Evolutionary conservation across 2,797 vertebrate genomes (phyloP).

Genomic region (Champsocephalus esox): DNA sequence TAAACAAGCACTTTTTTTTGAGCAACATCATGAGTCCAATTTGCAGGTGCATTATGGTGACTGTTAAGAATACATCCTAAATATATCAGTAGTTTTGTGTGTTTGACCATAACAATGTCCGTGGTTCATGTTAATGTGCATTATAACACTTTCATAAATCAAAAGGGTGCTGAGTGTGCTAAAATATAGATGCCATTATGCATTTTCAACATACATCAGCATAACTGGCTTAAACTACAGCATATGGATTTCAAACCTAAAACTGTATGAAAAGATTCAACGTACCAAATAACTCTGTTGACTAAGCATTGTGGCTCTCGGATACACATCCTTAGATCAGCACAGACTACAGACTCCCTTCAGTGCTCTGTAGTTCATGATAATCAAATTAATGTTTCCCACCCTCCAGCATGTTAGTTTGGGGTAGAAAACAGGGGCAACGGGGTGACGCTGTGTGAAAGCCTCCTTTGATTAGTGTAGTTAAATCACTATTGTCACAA

Average conservation of each 20-base stretch:
- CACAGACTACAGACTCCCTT: conserved; percentile 21
- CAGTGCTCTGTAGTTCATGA: conserved; percentile 33
- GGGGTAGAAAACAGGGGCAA: conserved; percentile 31
- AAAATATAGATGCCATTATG: background rate
- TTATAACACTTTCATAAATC: background rate
- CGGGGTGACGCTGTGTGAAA: conserved; percentile 25
- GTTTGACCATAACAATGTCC: conserved; percentile 11
- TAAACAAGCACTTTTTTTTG: conserved; percentile 34
- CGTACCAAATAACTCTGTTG: conserved; percentile 12
- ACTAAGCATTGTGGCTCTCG: conserved; percentile 12
- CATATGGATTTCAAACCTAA: conserved; percentile 10
- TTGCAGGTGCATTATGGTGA: conserved; percentile 19
- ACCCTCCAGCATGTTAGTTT: conserved; percentile 41
- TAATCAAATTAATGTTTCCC: conserved; percentile 56
- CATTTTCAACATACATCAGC: background rate
- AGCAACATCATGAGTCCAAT: conserved; percentile 32
- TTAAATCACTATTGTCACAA: conserved; percentile 25
- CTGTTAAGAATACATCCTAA: background rate
- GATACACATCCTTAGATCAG: conserved; percentile 18
- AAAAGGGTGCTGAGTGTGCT: background rate
- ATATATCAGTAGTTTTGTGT: background rate
- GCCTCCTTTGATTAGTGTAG: conserved; percentile 25
- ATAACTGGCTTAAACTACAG: conserved; percentile 3
- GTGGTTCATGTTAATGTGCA: background rate
- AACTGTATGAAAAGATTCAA: background rate